phyloP scores from a whole-genome alignment of 2,888 invertebrate species.

The Leptinotarsa rubiginosa region DNA sequence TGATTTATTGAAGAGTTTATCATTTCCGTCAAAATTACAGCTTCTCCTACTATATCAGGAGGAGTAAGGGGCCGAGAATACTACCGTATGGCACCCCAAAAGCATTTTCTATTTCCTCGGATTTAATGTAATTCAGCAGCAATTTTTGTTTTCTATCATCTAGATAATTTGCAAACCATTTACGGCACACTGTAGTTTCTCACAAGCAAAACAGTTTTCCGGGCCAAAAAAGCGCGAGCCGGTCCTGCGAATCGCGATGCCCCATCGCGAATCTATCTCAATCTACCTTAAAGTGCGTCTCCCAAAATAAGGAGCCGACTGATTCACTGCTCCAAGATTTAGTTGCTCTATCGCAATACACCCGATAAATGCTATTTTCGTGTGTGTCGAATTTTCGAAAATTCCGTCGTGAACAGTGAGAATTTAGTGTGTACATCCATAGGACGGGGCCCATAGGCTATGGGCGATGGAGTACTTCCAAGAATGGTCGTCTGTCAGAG shows the following conservation, averaged over 20 bases:
- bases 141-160: too few species aligned
- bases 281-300: constrained; percentile 58
- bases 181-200: too few species aligned
- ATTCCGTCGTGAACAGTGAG: constrained; percentile 15
- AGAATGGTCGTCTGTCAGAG: constrained; percentile 60
- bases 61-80: too few species aligned
- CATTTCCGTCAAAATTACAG: too few species aligned
- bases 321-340: constrained; percentile 31
- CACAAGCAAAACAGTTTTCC: not conserved
- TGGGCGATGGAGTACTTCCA: constrained; percentile 67
- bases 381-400: constrained; percentile 15
- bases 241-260: constrained; percentile 4
- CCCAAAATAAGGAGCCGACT: constrained; percentile 60
- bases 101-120: too few species aligned
- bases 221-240: constrained; percentile 5
- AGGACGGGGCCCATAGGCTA: constrained; percentile 45
- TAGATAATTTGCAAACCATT: too few species aligned
- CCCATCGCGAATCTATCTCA: constrained; percentile 37
- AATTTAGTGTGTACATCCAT: constrained; percentile 27
- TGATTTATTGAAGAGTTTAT: too few species aligned
- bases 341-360: constrained; percentile 23
- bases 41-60: too few species aligned
- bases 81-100: too few species aligned
- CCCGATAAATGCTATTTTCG: constrained; percentile 17
- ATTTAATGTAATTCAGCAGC: too few species aligned